Conservation (phyloP, 2,797 vertebrate species). For the Hypotaenidia okinawae region DNA sequence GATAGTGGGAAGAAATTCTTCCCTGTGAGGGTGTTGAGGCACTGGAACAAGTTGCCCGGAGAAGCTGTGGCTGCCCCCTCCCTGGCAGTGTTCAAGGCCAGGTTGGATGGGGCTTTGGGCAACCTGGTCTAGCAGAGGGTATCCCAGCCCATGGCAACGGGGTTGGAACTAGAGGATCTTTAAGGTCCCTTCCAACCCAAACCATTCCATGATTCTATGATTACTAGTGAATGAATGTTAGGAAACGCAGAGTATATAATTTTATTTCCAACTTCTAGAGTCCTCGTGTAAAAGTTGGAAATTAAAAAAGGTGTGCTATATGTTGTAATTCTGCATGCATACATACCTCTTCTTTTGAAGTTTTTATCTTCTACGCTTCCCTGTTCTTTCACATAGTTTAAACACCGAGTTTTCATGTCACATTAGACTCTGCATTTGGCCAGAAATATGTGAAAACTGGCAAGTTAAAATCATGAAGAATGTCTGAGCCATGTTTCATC, state of each 20-base stretch:
- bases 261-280: no score
- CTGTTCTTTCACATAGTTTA: background rate
- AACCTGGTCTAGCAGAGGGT: no score
- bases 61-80: no score
- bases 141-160: no score
- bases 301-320: background rate
- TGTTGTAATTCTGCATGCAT: background rate
- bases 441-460: background rate
- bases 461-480: background rate
- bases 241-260: background rate
- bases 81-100: no score
- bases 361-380: background rate
- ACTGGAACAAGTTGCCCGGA: no score
- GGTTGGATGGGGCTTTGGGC: no score
- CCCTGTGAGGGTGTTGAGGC: no score
- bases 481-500: background rate
- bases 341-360: background rate
- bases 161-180: no score
- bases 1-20: no score
- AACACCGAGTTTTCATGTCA: background rate
- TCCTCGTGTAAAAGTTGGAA: background rate
- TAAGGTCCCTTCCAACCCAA: no score
- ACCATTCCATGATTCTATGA: background rate
- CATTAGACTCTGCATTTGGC: background rate
- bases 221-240: background rate